A percentile compares a stretch with the other conserved stretches of the same genome.
Evolutionary conservation across 1,140 invertebrate species (phyloP).

Genomic region (Monomorium pharaonis): DNA sequence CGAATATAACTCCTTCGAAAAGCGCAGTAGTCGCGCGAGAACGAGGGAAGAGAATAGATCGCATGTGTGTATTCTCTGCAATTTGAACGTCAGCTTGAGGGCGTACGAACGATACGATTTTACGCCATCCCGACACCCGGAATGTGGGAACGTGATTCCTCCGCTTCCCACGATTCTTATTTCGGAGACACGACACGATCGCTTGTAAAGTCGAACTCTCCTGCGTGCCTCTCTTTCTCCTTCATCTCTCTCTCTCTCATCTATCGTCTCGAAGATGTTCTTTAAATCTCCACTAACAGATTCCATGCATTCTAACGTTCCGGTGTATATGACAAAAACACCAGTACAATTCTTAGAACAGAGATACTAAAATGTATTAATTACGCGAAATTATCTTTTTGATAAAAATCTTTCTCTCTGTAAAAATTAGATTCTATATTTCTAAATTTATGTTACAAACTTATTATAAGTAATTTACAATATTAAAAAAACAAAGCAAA

Average conservation of each 20-base stretch:
- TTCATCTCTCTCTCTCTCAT: not conserved
- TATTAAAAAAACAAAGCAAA: too few relatives aligned
- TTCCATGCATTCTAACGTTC: conserved; percentile 13
- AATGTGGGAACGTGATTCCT: conserved; percentile 49
- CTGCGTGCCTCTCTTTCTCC: not conserved
- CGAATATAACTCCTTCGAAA: conserved; percentile 9
- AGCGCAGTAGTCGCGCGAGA: not conserved
- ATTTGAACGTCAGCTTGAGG: conserved; percentile 55
- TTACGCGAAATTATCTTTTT: not conserved
- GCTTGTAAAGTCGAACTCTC: conserved; percentile 23
- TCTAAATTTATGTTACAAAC: too few relatives aligned
- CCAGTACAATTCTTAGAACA: not conserved
- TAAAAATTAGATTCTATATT: not conserved
- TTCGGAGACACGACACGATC: conserved; percentile 55
- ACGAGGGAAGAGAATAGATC: conserved; percentile 8
- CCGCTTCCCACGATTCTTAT: conserved; percentile 58
- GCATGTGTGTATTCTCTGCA: conserved; percentile 11
- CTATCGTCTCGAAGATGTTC: not conserved
- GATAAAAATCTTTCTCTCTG: not conserved
- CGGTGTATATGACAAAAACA: not conserved
- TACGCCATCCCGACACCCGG: conserved; percentile 27
- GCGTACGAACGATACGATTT: conserved; percentile 43
- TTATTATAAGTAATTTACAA: not conserved
- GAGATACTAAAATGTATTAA: not conserved
- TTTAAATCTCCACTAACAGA: conserved; percentile 32